phyloP scores from a whole-genome alignment of 2,113 vertebrate species.

The Myotis brandtii region DNA sequence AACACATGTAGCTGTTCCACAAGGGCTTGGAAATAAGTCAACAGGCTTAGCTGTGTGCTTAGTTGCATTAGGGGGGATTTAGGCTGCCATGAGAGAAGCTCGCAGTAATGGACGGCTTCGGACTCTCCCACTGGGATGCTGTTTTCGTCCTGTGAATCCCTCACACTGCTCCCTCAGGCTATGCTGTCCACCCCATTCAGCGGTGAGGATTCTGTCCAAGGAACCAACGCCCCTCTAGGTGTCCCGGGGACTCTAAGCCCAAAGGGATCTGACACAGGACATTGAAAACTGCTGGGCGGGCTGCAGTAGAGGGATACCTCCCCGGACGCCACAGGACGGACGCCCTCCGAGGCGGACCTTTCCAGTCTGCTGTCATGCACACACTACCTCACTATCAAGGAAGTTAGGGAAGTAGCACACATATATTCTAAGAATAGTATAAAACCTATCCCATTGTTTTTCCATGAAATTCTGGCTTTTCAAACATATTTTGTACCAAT shows the following conservation, averaged over 20 bases:
- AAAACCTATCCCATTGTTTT: background rate
- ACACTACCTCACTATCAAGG: background rate
- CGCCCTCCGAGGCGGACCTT: background rate
- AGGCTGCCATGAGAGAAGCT: background rate
- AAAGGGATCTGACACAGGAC: background rate
- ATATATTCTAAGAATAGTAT: background rate
- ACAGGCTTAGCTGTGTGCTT: background rate
- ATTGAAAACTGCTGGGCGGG: background rate
- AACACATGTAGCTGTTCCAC: background rate
- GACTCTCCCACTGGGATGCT: background rate
- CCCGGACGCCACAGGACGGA: background rate
- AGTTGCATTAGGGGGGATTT: constrained; percentile 33
- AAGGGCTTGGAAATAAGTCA: background rate
- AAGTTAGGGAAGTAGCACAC: background rate
- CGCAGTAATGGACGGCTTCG: background rate
- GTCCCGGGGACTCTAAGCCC: background rate
- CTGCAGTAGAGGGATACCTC: background rate
- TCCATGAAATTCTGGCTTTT: background rate
- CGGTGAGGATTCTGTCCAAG: background rate
- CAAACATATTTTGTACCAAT: background rate
- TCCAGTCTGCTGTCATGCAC: background rate
- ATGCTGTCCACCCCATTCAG: background rate
- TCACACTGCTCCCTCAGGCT: background rate
- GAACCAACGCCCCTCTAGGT: background rate
- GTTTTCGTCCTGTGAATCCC: background rate